A percentile compares a stretch with the other conserved stretches of the same genome.
Evolutionary conservation across 2,113 vertebrate genomes (phyloP).

Genomic region (Hippocampus mohnikei): DNA sequence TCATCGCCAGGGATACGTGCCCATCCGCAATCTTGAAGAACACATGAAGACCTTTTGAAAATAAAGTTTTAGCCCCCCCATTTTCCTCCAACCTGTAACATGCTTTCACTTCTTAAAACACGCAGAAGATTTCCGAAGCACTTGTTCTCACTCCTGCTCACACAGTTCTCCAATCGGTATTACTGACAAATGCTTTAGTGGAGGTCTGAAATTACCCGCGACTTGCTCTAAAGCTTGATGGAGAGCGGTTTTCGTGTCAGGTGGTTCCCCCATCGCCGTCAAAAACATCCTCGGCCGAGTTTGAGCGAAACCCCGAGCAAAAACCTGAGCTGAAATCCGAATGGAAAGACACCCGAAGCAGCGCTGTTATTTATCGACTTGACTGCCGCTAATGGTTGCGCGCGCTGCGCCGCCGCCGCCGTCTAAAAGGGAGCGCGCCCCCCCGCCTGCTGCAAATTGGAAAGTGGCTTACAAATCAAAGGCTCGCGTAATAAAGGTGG

Average conservation of each 20-base stretch:
- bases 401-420: background rate
- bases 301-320: slow-evolving; percentile 35
- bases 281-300: slow-evolving; percentile 23
- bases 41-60: too few relatives aligned
- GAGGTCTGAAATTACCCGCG: background rate
- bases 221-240: background rate
- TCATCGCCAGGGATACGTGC: too few relatives aligned
- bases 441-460: slow-evolving; percentile 14
- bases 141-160: background rate
- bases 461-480: slow-evolving; percentile 24
- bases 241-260: slow-evolving; percentile 7
- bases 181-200: background rate
- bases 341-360: slow-evolving; percentile 17
- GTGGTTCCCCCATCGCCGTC: slow-evolving; percentile 29
- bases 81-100: too few relatives aligned
- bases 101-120: background rate
- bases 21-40: too few relatives aligned
- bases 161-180: background rate
- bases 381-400: slow-evolving; percentile 27
- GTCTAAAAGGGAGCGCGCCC: background rate
- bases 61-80: too few relatives aligned
- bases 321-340: slow-evolving; percentile 22
- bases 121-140: background rate
- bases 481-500: slow-evolving; percentile 17
- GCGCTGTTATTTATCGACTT: slow-evolving; percentile 28